Base-by-base conservation (phyloP, 2,797 vertebrate species). In the Austrolebias charrua region DNA sequence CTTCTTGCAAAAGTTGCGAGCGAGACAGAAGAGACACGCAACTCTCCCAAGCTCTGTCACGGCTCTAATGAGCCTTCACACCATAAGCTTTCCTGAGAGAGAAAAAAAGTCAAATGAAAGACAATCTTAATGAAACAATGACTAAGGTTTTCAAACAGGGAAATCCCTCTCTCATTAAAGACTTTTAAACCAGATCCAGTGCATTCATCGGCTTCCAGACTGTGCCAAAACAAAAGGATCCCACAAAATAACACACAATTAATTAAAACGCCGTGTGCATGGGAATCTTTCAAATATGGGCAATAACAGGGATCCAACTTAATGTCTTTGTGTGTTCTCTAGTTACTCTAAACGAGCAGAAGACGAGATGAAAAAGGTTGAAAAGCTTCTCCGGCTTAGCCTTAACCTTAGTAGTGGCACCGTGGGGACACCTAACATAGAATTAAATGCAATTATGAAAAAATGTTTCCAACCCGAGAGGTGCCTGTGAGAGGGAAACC, bases 371-470 rank as follows among this genome's bases (percentile, higher is more conserved):
- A 86, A 75, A 86, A 85, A 87, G 75, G 79, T 71, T 80, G 79
- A 82, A 85, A 86, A 79, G 77, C 86, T 79, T 58, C 71, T 33
- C 20, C 55, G 57, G 84, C 80, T 86, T 85, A 86, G 80, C 79
- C 74, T 81, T 71, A 78, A 81, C 83, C 85, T 87, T 76, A 82
- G 79, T 77, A 79, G 81, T 82, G 84, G 83, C 87, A 86, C 75
- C 63, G 81, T 63, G 75, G 78, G 80, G 87, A 85, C 82, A 89
- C 84, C 80, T 74, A 89, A 88, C 85, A 80, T 89, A 86, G 86
- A 91, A 91, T 92, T 89, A 90, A 88, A 88, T 47, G 87, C 80
- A 91, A 89, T 91, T 90, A 90, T 86, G 75, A 86, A 88, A 90
- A 89, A 86, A 90, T 88, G 84, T 84, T 88, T 90, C 83, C 86